These are phyloP conservation scores for Merodon equestris DNA, from an alignment of 2,888 invertebrate genomes.

Conservation along the genomic window DNA sequence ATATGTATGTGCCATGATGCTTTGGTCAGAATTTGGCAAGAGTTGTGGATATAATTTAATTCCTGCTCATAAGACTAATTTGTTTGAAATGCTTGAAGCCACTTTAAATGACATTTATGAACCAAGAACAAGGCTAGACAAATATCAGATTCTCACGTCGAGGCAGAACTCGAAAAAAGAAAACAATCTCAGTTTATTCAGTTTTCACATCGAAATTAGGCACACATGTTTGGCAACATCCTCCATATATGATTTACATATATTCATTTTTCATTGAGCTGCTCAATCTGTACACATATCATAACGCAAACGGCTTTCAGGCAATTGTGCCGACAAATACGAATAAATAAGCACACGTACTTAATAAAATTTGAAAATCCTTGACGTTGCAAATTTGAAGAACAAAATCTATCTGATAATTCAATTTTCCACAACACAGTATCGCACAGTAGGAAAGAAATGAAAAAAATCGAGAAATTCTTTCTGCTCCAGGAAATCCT, in stretches of 20 bases:
- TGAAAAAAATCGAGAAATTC: constrained; percentile 40
- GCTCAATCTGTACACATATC: constrained; percentile 62
- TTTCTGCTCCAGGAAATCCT: constrained; percentile 54
- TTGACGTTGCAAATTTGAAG: constrained; percentile 66
- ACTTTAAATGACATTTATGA: no score
- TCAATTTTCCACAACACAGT: constrained; percentile 63
- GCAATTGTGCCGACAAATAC: constrained; percentile 65
- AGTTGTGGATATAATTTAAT: no score
- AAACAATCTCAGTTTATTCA: no score
- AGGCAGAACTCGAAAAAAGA: no score
- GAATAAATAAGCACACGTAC: constrained; percentile 67
- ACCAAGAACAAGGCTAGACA: no score
- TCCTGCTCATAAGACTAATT: no score
- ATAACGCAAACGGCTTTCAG: constrained; percentile 49
- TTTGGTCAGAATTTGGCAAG: no score
- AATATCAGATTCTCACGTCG: no score
- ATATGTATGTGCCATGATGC: no score
- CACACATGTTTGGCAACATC: no score
- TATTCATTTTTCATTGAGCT: constrained; percentile 64
- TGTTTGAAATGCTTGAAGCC: no score
- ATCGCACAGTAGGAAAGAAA: background rate
- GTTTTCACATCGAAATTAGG: no score
- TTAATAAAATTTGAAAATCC: constrained; percentile 62
- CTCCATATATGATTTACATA: constrained; percentile 4
- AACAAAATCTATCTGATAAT: constrained; percentile 66